phyloP scores from a whole-genome alignment of 1,140 invertebrate genomes.

The Acromyrmex heyeri region DNA sequence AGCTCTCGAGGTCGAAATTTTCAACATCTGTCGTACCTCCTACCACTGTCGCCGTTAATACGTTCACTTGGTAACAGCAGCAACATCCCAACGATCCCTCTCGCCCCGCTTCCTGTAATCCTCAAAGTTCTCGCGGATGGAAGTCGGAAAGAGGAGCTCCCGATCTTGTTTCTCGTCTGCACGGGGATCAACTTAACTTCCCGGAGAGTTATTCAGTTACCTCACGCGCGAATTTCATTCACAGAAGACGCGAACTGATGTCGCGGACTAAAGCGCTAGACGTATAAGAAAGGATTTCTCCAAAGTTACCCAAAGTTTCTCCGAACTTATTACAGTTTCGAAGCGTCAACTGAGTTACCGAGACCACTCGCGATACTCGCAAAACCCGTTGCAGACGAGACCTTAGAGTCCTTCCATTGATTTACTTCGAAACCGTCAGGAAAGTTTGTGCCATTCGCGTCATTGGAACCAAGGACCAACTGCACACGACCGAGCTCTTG shows the following conservation, averaged over 20 bases:
- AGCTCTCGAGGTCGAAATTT: slow-evolving; percentile 75
- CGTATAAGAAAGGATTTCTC: not conserved
- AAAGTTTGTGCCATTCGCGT: not conserved
- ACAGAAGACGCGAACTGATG: slow-evolving; percentile 10
- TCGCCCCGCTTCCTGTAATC: slow-evolving; percentile 71
- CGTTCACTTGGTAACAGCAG: slow-evolving; percentile 81
- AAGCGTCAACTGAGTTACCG: not conserved
- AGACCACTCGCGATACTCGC: not conserved
- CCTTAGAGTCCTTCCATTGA: not conserved
- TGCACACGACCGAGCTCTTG: not conserved
- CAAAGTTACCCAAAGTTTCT: not conserved
- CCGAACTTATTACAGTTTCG: slow-evolving; percentile 17
- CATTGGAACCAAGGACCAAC: not conserved
- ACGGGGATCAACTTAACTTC: slow-evolving; percentile 21
- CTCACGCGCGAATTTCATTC: not conserved
- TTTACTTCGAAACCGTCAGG: not conserved
- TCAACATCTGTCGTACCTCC: slow-evolving; percentile 81
- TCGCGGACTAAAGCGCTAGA: not conserved
- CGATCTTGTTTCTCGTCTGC: slow-evolving; percentile 40
- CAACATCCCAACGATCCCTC: slow-evolving; percentile 72
- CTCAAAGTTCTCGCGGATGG: slow-evolving; percentile 40
- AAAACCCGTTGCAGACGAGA: not conserved
- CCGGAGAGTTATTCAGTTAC: slow-evolving; percentile 33
- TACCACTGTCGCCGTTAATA: slow-evolving; percentile 75
- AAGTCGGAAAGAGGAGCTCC: slow-evolving; percentile 37